Evolutionary conservation across 2,113 vertebrate species (phyloP).

Genomic region (Emydocephalus ijimae): DNA sequence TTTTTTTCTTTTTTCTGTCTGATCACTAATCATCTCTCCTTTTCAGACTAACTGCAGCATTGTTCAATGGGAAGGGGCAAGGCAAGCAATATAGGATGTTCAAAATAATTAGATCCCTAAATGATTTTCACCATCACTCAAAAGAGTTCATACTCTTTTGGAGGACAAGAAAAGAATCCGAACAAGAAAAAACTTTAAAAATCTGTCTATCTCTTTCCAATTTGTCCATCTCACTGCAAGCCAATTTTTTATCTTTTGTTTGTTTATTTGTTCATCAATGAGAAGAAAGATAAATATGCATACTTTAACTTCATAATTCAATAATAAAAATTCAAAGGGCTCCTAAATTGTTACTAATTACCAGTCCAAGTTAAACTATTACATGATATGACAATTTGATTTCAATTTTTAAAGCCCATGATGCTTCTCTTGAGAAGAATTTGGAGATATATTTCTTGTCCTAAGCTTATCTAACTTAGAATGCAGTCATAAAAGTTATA

Average conservation of each 20-base stretch:
- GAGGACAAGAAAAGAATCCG: neutral
- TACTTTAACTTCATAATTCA: neutral
- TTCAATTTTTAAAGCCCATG: neutral
- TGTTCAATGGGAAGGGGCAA: neutral
- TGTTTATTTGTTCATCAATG: neutral
- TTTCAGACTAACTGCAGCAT: neutral
- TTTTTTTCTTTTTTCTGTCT: neutral
- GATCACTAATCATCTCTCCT: neutral
- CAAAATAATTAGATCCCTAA: neutral
- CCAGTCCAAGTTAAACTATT: neutral
- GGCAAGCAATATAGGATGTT: neutral
- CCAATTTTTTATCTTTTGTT: neutral
- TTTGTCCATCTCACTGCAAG: neutral
- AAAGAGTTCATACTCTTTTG: neutral
- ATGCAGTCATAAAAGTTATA: neutral
- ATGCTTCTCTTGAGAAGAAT: neutral
- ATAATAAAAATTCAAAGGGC: neutral
- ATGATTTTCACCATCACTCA: neutral
- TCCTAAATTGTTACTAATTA: neutral
- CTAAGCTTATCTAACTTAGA: conserved; percentile 2
- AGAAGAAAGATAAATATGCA: neutral
- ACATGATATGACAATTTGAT: neutral
- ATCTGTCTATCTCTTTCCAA: neutral
- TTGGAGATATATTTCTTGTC: neutral
- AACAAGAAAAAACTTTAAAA: neutral